A percentile compares a stretch with the other conserved stretches of the same genome.
Conservation (phyloP, 2,797 vertebrate genomes). For the Coregonus ussuriensis region DNA sequence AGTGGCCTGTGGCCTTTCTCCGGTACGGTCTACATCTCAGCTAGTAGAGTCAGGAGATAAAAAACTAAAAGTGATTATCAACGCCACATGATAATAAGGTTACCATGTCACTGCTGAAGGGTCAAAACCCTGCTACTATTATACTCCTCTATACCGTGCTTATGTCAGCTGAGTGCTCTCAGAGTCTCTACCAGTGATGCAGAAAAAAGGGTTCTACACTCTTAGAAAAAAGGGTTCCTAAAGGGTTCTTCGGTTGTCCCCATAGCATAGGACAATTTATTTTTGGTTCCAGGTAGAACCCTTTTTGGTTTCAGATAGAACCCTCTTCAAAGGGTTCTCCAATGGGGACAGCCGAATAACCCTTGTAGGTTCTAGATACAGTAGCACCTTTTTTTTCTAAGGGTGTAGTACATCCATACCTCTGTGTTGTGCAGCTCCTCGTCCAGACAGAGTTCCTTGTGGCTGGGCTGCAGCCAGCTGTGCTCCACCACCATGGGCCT, state of each 20-base stretch:
- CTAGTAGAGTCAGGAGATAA: constrained; percentile 39
- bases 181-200: neutral
- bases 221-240: neutral
- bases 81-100: neutral
- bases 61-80: neutral
- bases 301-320: too few relatives aligned
- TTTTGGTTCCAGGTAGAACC: too few relatives aligned
- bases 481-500: neutral
- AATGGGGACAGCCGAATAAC: too few relatives aligned
- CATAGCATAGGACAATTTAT: too few relatives aligned
- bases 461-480: neutral
- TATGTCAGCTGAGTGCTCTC: neutral
- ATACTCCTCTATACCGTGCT: neutral
- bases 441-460: neutral
- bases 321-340: too few relatives aligned
- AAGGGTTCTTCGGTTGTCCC: too few relatives aligned
- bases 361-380: too few relatives aligned
- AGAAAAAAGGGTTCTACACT: neutral
- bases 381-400: too few relatives aligned
- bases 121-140: neutral
- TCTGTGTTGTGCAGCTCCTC: neutral
- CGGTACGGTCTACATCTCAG: constrained; percentile 45
- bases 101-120: neutral
- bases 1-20: constrained; percentile 25
- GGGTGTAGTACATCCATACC: neutral